Evolutionary conservation across 2,113 vertebrate species (phyloP).

Genomic region (Electrona antarctica): DNA sequence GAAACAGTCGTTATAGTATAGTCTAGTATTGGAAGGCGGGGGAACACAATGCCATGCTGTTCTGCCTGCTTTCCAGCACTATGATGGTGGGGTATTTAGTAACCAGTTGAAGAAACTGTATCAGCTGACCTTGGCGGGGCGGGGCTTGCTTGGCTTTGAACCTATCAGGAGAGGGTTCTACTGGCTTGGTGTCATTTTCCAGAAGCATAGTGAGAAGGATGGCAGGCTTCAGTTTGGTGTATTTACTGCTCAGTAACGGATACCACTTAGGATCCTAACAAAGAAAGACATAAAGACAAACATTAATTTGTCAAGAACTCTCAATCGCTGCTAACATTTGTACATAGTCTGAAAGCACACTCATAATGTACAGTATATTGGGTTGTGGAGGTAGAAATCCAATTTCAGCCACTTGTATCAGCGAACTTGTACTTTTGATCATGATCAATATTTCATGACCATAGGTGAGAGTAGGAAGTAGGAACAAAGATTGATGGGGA

Average conservation of each 20-base stretch:
- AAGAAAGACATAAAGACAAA: not conserved
- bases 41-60: not conserved
- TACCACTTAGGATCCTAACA: constrained; percentile 88
- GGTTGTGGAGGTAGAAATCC: too few relatives aligned
- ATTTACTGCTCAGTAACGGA: constrained; percentile 90
- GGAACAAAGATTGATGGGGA: too few relatives aligned
- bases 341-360: too few relatives aligned
- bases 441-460: too few relatives aligned
- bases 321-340: too few relatives aligned
- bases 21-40: not conserved
- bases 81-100: not conserved
- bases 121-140: constrained; percentile 78
- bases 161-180: constrained; percentile 73
- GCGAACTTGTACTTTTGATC: too few relatives aligned
- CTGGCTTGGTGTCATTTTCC: constrained; percentile 85
- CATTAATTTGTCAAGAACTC: not conserved
- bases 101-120: constrained; percentile 42
- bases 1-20: too few relatives aligned
- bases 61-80: not conserved
- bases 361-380: too few relatives aligned
- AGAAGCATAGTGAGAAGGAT: constrained; percentile 83
- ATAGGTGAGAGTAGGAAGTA: too few relatives aligned
- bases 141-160: constrained; percentile 91
- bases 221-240: constrained; percentile 88
- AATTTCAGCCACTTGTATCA: too few relatives aligned